Percentiles rank a stretch among this genome's conserved stretches.
phyloP scores from a whole-genome alignment of 2,888 invertebrate genomes.

The Rhabditophanes sp. region DNA sequence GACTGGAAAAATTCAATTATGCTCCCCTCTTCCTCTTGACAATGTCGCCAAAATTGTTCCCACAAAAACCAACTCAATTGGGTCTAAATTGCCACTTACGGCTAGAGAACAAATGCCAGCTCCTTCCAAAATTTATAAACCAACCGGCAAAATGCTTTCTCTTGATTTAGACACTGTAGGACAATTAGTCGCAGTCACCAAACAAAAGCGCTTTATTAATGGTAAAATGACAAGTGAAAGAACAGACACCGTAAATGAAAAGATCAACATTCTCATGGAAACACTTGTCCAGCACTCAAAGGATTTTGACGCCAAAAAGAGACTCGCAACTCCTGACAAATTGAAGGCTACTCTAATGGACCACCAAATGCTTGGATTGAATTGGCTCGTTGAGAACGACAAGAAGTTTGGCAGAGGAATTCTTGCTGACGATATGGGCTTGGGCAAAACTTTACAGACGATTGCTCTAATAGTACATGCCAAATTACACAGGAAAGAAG shows the following conservation, averaged over 20 bases:
- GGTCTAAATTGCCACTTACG: too few relatives aligned
- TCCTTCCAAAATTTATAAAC: too few relatives aligned
- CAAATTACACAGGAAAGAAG: constrained; percentile 40
- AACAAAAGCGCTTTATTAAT: constrained; percentile 25
- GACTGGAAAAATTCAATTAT: too few relatives aligned
- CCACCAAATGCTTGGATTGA: constrained; percentile 54
- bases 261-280: constrained; percentile 20
- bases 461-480: constrained; percentile 47
- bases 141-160: too few relatives aligned
- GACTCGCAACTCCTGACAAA: constrained; percentile 18
- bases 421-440: constrained; percentile 52
- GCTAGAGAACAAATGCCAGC: too few relatives aligned
- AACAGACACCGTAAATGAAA: constrained; percentile 10
- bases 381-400: constrained; percentile 79
- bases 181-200: constrained; percentile 5
- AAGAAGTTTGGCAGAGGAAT: constrained; percentile 67
- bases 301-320: background rate
- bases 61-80: too few relatives aligned
- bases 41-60: too few relatives aligned
- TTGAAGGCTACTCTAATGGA: constrained; percentile 27
- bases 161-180: too few relatives aligned
- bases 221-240: constrained; percentile 37
- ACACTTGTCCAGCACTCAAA: constrained; percentile 5
- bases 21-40: too few relatives aligned
- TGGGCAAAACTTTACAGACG: constrained; percentile 50